A percentile compares a stretch with the other conserved stretches of the same genome.
Evolutionary conservation across 2,113 vertebrate genomes (phyloP).

Genomic region (Pleuronectes platessa): DNA sequence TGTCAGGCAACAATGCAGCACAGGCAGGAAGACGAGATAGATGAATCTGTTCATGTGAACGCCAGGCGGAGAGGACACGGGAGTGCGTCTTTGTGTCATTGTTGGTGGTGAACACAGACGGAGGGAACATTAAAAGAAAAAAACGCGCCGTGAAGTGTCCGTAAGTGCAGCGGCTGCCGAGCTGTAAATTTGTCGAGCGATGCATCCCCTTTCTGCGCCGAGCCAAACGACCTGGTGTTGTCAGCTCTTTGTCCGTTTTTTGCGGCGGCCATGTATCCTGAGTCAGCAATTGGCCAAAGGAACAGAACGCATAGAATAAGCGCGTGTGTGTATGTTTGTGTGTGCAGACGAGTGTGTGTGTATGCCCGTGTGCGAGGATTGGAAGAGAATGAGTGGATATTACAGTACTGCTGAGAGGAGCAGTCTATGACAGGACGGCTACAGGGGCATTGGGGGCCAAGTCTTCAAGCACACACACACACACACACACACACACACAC

Average conservation of each 20-base stretch:
- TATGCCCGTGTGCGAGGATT: slow-evolving; percentile 17
- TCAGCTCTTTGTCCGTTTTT: slow-evolving; percentile 73
- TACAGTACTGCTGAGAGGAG: slow-evolving; percentile 65
- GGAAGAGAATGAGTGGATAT: slow-evolving; percentile 60
- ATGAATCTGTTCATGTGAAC: slow-evolving; percentile 7
- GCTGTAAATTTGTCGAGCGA: no score
- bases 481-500: slow-evolving; percentile 1
- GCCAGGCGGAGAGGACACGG: background rate
- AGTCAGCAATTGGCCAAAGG: slow-evolving; percentile 67
- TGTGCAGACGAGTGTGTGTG: slow-evolving; percentile 8
- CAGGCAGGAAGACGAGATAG: background rate
- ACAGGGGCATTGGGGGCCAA: background rate
- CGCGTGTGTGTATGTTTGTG: slow-evolving; percentile 5
- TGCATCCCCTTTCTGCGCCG: no score
- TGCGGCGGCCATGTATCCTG: slow-evolving; percentile 50
- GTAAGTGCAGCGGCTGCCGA: no score
- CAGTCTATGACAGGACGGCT: slow-evolving; percentile 42
- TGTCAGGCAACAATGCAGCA: background rate
- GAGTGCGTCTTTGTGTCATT: background rate
- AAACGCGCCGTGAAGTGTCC: no score
- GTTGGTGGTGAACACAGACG: background rate
- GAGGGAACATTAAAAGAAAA: no score
- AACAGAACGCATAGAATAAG: slow-evolving; percentile 30
- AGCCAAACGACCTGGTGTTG: slow-evolving; percentile 64
- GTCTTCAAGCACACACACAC: slow-evolving; percentile 25